Evolutionary conservation across 2,113 vertebrate species (phyloP).

Genomic region (Campylomormyrus numenius): DNA sequence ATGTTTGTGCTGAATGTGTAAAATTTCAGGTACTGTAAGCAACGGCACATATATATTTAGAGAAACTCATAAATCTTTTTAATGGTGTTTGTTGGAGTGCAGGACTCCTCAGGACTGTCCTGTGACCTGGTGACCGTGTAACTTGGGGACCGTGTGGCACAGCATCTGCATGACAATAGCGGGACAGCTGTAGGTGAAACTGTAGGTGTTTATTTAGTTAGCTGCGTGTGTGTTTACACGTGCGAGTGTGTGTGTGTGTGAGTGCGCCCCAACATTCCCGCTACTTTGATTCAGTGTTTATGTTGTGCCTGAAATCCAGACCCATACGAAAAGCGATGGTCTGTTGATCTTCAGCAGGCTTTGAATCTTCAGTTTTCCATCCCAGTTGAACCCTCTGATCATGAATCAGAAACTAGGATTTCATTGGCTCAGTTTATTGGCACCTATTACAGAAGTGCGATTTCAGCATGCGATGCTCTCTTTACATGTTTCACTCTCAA

Average conservation of each 20-base stretch:
- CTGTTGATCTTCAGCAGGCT: neutral
- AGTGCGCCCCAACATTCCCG: neutral
- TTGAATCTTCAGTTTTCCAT: neutral
- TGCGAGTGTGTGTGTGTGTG: neutral
- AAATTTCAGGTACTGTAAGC: neutral
- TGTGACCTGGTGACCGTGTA: neutral
- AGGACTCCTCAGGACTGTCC: neutral
- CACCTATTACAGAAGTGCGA: neutral
- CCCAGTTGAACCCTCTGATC: neutral
- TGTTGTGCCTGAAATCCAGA: neutral
- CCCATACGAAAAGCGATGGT: neutral
- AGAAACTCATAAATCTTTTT: neutral
- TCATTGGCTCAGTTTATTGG: neutral
- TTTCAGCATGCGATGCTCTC: neutral
- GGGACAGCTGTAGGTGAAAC: neutral
- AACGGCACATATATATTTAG: neutral
- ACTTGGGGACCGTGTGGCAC: neutral
- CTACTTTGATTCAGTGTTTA: neutral
- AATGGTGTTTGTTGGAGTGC: neutral
- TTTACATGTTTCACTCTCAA: neutral
- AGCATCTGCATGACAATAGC: neutral
- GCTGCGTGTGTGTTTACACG: neutral
- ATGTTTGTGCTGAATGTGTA: neutral
- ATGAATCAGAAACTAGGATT: neutral
- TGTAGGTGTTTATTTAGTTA: neutral